Evolutionary conservation across 1,140 invertebrate species (phyloP).

Genomic region (Pogonomyrmex barbatus): DNA sequence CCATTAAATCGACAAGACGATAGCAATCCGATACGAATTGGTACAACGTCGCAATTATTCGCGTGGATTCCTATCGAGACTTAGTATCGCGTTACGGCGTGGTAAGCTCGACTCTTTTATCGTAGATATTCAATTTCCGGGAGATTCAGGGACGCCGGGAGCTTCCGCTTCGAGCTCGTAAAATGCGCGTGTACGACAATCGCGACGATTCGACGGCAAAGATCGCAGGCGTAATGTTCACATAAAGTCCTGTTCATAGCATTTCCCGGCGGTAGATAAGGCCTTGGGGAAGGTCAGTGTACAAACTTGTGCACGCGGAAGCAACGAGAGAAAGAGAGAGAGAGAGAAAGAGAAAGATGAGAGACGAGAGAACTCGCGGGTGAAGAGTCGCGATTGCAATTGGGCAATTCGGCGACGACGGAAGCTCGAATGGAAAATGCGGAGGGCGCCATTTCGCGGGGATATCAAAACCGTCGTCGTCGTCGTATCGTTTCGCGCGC

Average conservation of each 20-base stretch:
- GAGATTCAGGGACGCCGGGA: constrained; percentile 1
- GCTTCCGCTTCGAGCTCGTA: constrained; percentile 43
- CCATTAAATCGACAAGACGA: neutral
- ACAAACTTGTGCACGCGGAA: constrained; percentile 44
- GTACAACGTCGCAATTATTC: constrained; percentile 41
- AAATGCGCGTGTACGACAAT: constrained; percentile 50
- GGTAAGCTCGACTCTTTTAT: constrained; percentile 44
- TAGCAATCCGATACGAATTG: neutral
- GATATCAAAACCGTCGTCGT: constrained; percentile 60
- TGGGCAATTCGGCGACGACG: constrained; percentile 52
- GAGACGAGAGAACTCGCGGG: constrained; percentile 28
- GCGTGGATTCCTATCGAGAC: constrained; percentile 24
- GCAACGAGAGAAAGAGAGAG: neutral
- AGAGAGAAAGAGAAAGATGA: constrained; percentile 12
- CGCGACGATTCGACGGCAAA: constrained; percentile 42
- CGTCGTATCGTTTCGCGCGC: constrained; percentile 63
- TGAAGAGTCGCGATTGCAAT: constrained; percentile 51
- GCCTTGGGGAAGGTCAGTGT: constrained; percentile 78
- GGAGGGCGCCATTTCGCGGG: constrained; percentile 63
- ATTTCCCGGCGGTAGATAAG: constrained; percentile 67
- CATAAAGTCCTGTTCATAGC: constrained; percentile 46
- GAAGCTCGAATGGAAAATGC: constrained; percentile 48
- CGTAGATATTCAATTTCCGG: constrained; percentile 32
- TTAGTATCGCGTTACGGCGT: constrained; percentile 49
- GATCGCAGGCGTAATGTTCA: constrained; percentile 51